Evolutionary conservation across 2,888 invertebrate genomes (phyloP).

Genomic region (Tetheella fluctuosa): DNA sequence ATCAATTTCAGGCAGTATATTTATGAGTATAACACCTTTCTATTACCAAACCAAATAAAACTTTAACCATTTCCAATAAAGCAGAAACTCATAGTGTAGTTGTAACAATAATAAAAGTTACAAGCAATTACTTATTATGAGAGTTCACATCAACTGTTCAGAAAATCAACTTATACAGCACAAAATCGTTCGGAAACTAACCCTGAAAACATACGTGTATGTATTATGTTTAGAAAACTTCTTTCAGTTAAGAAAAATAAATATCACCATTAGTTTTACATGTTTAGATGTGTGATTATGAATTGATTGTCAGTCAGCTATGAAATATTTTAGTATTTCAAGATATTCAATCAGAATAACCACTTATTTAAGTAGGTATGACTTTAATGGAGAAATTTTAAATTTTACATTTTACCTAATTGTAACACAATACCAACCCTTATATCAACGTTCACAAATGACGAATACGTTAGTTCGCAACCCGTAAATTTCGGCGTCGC

Average conservation of each 20-base stretch:
- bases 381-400: no score
- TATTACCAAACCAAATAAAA: neutral
- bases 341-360: neutral
- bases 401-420: no score
- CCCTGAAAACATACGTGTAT: slow-evolving; percentile 19
- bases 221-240: slow-evolving; percentile 5
- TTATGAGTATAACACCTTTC: neutral
- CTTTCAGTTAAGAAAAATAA: no score
- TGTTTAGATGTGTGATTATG: no score
- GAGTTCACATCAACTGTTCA: slow-evolving; percentile 31
- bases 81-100: neutral
- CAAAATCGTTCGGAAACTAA: slow-evolving; percentile 46
- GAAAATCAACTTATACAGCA: slow-evolving; percentile 46
- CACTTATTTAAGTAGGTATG: no score
- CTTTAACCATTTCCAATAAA: neutral
- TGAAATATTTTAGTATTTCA: no score
- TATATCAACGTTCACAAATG: slow-evolving; percentile 47
- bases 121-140: slow-evolving; percentile 44
- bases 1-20: neutral
- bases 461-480: slow-evolving; percentile 61
- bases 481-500: slow-evolving; percentile 65
- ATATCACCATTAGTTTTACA: no score
- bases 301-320: no score
- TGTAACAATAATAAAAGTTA: slow-evolving; percentile 15
- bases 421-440: slow-evolving; percentile 28